A percentile compares a stretch with the other conserved stretches of the same genome.
Conservation (phyloP, 2,888 invertebrate genomes). For the Axea sp. region DNA sequence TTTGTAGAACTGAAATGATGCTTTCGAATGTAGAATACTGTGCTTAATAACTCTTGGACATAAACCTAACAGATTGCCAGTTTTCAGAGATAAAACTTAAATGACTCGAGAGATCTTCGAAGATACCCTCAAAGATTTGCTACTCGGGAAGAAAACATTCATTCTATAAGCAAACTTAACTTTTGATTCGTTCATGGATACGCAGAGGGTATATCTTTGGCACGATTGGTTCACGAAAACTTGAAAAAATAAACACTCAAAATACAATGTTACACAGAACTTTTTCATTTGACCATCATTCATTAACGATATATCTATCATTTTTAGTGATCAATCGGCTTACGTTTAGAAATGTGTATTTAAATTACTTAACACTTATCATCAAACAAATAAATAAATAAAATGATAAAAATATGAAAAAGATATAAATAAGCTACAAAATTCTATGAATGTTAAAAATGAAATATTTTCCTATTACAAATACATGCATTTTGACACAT, state of each 20-base stretch:
- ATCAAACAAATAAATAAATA: no score
- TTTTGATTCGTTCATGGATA: slow-evolving; percentile 69
- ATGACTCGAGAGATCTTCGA: slow-evolving; percentile 29
- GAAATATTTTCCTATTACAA: no score
- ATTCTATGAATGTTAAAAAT: no score
- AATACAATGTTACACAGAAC: slow-evolving; percentile 68
- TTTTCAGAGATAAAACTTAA: slow-evolving; percentile 41
- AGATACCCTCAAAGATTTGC: slow-evolving; percentile 49
- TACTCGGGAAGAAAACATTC: slow-evolving; percentile 50
- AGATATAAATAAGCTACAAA: no score
- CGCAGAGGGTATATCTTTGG: slow-evolving; percentile 70
- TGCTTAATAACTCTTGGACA: slow-evolving; percentile 4
- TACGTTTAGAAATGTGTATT: no score
- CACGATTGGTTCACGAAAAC: slow-evolving; percentile 67
- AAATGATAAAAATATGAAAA: no score
- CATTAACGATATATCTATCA: background rate
- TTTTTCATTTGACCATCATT: slow-evolving; percentile 18
- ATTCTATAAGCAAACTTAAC: slow-evolving; percentile 36
- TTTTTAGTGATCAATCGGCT: no score
- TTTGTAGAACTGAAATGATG: no score
- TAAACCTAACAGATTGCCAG: background rate
- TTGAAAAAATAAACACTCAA: slow-evolving; percentile 69
- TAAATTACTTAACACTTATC: no score
- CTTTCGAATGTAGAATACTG: no score
- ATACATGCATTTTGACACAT: no score